phyloP scores from a whole-genome alignment of 2,888 invertebrate species.

The Plebejus melissa region DNA sequence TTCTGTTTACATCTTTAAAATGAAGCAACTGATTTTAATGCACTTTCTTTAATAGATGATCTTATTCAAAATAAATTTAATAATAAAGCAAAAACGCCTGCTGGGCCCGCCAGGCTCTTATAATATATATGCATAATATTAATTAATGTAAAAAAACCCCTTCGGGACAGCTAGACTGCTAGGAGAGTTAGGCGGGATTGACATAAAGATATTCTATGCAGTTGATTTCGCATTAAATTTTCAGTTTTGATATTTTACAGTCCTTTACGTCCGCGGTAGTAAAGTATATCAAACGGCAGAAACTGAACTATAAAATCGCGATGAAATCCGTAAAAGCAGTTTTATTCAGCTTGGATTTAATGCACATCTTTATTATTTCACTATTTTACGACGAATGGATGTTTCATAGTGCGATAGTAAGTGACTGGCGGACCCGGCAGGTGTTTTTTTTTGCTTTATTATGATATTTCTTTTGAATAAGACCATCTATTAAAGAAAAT shows the following conservation, averaged over 20 bases:
- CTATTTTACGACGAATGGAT: not conserved
- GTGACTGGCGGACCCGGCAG: not conserved
- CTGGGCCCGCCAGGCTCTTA: no score
- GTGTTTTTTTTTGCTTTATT: no score
- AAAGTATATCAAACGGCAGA: not conserved
- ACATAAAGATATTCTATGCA: not conserved
- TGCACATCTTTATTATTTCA: slow-evolving; percentile 1
- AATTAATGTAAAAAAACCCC: no score
- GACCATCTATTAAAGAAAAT: no score
- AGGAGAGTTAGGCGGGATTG: not conserved
- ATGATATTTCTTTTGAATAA: no score
- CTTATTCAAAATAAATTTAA: no score
- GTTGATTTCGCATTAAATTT: not conserved
- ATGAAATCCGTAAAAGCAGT: slow-evolving; percentile 15
- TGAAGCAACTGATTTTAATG: no score
- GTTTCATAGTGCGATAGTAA: not conserved
- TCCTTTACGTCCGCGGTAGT: not conserved
- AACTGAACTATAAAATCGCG: not conserved
- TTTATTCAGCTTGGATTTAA: slow-evolving; percentile 7
- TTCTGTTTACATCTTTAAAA: no score
- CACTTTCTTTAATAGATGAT: no score
- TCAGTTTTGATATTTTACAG: not conserved
- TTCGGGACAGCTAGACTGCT: not conserved
- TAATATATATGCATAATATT: no score
- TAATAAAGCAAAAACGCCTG: no score